Percentiles rank a stretch among this genome's conserved stretches.
Conservation (phyloP, 2,888 invertebrate genomes). For the Chironomus tentans region DNA sequence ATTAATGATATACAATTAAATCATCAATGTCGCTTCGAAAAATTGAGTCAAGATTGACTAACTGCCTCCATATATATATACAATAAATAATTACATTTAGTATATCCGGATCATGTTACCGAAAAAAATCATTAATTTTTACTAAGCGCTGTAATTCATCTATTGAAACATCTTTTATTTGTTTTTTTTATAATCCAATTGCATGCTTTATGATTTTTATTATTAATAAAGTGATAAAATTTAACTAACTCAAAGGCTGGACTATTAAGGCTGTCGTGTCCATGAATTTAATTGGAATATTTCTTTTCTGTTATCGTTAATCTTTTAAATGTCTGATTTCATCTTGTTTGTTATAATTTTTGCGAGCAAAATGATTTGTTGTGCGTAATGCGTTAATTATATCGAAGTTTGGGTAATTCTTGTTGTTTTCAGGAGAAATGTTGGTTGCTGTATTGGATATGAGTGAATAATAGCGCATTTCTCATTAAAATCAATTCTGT, state of each 20-base stretch:
- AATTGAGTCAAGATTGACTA: background rate
- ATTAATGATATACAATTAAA: conserved; percentile 5
- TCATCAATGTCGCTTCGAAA: conserved; percentile 4
- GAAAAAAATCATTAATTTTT: background rate
- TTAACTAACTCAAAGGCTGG: background rate
- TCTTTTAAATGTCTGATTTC: background rate
- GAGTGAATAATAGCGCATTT: too few relatives aligned
- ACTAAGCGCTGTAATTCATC: too few relatives aligned
- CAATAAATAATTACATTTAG: background rate
- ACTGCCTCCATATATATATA: background rate
- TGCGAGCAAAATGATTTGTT: too few relatives aligned
- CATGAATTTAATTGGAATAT: background rate
- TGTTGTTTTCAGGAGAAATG: too few relatives aligned
- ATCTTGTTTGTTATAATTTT: background rate
- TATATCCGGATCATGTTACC: background rate
- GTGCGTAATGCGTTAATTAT: background rate
- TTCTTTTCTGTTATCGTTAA: background rate
- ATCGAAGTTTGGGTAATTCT: too few relatives aligned
- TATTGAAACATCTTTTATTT: background rate
- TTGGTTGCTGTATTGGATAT: too few relatives aligned
- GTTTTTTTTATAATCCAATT: background rate
- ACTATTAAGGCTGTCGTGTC: background rate
- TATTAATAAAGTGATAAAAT: background rate
- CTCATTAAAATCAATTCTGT: too few relatives aligned
- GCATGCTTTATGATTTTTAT: background rate